These are phyloP conservation scores for Discoglossus pictus DNA, from an alignment of 2,797 vertebrate species.

Conservation along the genomic window DNA sequence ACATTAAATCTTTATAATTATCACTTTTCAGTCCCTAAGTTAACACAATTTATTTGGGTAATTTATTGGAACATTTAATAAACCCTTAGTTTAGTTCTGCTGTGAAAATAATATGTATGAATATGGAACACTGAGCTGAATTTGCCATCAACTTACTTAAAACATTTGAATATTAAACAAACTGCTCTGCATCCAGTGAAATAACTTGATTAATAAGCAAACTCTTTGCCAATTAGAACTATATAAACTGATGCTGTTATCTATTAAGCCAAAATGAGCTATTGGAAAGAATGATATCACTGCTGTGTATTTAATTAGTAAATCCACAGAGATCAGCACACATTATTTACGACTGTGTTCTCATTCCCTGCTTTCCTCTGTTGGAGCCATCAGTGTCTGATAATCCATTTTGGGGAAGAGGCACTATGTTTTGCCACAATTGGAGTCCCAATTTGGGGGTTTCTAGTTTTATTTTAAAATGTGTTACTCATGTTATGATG, in stretches of 20 bases:
- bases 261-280: constrained; percentile 48
- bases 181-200: constrained; percentile 2
- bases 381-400: constrained; percentile 38
- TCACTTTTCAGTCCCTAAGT: too few relatives aligned
- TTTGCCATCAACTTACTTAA: too few relatives aligned
- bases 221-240: constrained; percentile 29
- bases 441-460: constrained; percentile 21
- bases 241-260: constrained; percentile 45
- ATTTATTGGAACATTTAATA: too few relatives aligned
- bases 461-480: constrained; percentile 39
- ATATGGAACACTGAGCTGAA: too few relatives aligned
- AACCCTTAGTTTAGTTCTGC: too few relatives aligned
- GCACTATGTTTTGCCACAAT: constrained; percentile 32
- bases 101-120: too few relatives aligned
- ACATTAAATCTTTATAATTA: too few relatives aligned
- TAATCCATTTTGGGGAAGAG: constrained; percentile 44
- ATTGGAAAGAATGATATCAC: constrained; percentile 51
- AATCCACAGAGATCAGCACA: constrained; percentile 37
- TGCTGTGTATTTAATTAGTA: constrained; percentile 44
- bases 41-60: too few relatives aligned
- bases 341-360: constrained; percentile 23
- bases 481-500: constrained; percentile 47
- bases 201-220: constrained; percentile 11
- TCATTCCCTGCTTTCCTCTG: constrained; percentile 3
- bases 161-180: background rate